Evolutionary conservation across 2,797 vertebrate genomes (phyloP).

Genomic region (Pachyuromys duprasi): DNA sequence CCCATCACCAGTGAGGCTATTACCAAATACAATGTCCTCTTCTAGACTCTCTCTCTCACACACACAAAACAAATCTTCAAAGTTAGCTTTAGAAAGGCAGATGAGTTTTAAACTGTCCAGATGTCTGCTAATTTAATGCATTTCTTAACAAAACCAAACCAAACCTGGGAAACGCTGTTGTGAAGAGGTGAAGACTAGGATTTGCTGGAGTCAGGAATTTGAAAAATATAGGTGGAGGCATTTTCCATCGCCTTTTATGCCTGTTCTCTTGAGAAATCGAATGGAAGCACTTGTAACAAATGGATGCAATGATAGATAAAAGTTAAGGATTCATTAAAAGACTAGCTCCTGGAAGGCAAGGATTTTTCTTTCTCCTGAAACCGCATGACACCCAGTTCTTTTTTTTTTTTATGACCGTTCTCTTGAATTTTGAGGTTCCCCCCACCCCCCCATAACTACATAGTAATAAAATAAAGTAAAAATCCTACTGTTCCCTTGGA

Average conservation of each 20-base stretch:
- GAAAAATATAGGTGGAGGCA: slow-evolving; percentile 47
- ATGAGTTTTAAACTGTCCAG: not conserved
- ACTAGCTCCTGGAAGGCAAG: slow-evolving; percentile 46
- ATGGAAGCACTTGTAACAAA: slow-evolving; percentile 70
- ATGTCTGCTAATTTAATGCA: not conserved
- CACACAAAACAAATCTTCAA: not conserved
- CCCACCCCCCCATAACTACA: not conserved
- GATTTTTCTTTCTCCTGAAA: slow-evolving; percentile 37
- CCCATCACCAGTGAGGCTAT: not conserved
- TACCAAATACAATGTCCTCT: not conserved
- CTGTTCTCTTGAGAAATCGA: slow-evolving; percentile 65
- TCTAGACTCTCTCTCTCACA: not conserved
- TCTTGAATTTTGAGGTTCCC: not conserved
- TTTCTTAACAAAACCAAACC: slow-evolving; percentile 26
- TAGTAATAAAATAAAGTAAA: slow-evolving; percentile 11
- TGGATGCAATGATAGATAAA: slow-evolving; percentile 66
- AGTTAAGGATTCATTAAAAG: slow-evolving; percentile 39
- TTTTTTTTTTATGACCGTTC: not conserved
- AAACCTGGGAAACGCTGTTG: slow-evolving; percentile 7
- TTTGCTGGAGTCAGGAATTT: slow-evolving; percentile 35
- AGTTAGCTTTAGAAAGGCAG: not conserved
- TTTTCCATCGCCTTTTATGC: slow-evolving; percentile 62
- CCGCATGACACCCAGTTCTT: not conserved
- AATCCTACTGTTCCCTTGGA: not conserved
- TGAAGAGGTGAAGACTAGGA: not conserved